Base-by-base conservation (phyloP, 2,113 vertebrate genomes). In the Cyrtonyx montezumae region DNA sequence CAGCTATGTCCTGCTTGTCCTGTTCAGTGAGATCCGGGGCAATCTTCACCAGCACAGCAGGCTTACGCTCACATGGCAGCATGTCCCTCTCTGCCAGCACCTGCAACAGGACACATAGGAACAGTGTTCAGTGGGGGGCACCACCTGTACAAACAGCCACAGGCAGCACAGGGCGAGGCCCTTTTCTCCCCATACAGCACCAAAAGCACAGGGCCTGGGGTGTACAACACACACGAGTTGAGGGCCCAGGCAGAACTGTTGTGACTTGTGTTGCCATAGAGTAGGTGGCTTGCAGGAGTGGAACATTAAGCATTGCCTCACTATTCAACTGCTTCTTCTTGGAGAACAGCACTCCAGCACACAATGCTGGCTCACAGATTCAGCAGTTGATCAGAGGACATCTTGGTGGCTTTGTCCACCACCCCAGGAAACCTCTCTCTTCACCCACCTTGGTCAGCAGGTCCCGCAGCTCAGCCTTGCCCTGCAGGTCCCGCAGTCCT, bases 1-100 rank as follows among this genome's bases (percentile, higher is more conserved):
- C 97, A 45, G 99, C 99, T 0, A 99, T 98, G 89, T 99, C 99
- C 95, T 89, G 95, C 94, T 99, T 99, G 97, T 99, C 99, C 95
- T 98, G 98, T 1, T 84, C 14, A 0, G 97, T 98, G 88, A 99
- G 98, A 95, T 99, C 99, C 1, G 99, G 98, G 5, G 99, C 98
- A 0, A 99, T 99, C 97, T 99, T 99, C 89, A 99, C 98, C 94
- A 99, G 96, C 51, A 99, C 96, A 0, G 99, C 98, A 1, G 98
- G 99, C 81, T 96, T 99, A 34, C 0, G 97, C 16, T 86, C 43
- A 4, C 77, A 92, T 84, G 97, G 95, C 89, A 99, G 93, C 25
- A 84, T 61, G 6, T 99, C 98, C 32, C 99, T 98, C 91, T 98
- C 98, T 12, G 95, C 97, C 87, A 99, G 90, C 79, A 99, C 99